Conservation (phyloP, 2,113 vertebrate genomes). For the Heptranchias perlo region DNA sequence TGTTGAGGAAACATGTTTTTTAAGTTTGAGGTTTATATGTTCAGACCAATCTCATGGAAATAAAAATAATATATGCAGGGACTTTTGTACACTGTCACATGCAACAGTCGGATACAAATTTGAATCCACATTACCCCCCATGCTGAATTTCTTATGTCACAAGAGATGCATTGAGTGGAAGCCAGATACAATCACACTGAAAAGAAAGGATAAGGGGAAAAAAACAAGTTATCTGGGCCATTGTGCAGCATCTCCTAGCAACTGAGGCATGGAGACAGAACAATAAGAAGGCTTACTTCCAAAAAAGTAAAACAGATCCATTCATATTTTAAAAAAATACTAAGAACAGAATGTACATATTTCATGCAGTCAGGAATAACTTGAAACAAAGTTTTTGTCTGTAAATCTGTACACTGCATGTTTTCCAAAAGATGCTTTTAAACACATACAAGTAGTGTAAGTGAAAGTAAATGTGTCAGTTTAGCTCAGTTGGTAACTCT, state of each 20-base stretch:
- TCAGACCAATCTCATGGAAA: not conserved
- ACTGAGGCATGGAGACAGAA: not conserved
- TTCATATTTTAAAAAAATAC: not conserved
- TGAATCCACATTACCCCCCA: not conserved
- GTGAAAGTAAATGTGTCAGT: not conserved
- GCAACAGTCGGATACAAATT: not conserved
- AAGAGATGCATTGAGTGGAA: not conserved
- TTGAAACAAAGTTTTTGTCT: not conserved
- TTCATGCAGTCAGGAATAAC: not conserved
- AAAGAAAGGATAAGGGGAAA: not conserved
- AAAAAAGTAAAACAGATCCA: not conserved
- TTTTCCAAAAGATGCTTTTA: not conserved
- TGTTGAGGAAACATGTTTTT: not conserved
- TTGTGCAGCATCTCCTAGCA: not conserved
- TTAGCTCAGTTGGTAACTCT: not conserved
- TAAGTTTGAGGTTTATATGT: not conserved
- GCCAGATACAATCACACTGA: not conserved
- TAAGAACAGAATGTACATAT: not conserved
- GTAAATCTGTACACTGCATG: not conserved
- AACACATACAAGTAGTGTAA: not conserved
- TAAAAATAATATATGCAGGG: not conserved
- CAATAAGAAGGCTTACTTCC: not conserved
- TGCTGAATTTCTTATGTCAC: not conserved
- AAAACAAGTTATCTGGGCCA: constrained; percentile 20
- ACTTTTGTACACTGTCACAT: not conserved